Conservation (phyloP, 1,140 invertebrate genomes). For the Diorhabda carinulata region DNA sequence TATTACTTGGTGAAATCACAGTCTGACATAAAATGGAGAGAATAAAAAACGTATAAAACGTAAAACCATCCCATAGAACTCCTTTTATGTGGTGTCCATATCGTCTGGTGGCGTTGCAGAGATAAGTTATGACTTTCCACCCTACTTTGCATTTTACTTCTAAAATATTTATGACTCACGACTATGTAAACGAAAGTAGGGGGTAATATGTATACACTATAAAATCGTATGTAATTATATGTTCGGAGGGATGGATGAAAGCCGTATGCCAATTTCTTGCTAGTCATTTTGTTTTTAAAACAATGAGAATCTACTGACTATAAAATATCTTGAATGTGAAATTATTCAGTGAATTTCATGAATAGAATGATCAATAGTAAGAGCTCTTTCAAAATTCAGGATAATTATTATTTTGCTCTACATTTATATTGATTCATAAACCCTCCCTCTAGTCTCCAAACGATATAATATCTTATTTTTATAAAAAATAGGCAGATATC, state of each 20-base stretch:
- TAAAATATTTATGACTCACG: slow-evolving; percentile 21
- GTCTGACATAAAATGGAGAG: slow-evolving; percentile 36
- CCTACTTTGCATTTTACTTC: slow-evolving; percentile 20
- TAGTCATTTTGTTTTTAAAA: too few species aligned
- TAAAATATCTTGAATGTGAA: too few species aligned
- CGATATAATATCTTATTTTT: too few species aligned
- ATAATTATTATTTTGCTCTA: too few species aligned
- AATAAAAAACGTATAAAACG: slow-evolving; percentile 39
- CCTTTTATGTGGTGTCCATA: slow-evolving; percentile 25
- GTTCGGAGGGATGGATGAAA: background rate
- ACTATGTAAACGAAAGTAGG: background rate
- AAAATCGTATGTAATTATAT: background rate
- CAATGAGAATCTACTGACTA: too few species aligned
- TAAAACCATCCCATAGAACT: slow-evolving; percentile 27
- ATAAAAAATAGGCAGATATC: too few species aligned
- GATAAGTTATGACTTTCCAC: slow-evolving; percentile 26
- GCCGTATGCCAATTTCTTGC: too few species aligned
- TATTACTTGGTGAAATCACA: slow-evolving; percentile 32
- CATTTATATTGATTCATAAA: too few species aligned
- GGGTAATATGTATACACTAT: background rate
- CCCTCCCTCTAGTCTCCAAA: too few species aligned
- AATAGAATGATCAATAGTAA: too few species aligned
- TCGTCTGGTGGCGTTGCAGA: slow-evolving; percentile 25
- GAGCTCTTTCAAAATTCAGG: too few species aligned
- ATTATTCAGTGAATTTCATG: too few species aligned